phyloP scores from a whole-genome alignment of 2,797 vertebrate species.

The Darevskia mixta region DNA sequence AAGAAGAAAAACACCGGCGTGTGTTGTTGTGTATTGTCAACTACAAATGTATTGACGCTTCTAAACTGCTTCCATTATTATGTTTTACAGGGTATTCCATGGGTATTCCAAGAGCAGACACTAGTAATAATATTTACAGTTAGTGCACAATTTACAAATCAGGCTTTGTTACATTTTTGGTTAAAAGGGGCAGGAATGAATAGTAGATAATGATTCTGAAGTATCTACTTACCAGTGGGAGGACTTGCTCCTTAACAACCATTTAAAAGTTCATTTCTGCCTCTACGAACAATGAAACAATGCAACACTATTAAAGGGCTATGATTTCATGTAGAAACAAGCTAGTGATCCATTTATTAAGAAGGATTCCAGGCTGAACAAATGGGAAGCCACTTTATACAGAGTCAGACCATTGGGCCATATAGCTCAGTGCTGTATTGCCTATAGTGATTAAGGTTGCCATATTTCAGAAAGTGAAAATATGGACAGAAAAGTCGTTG shows the following conservation, averaged over 20 bases:
- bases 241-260: background rate
- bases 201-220: background rate
- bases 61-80: background rate
- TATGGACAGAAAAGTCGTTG: no score
- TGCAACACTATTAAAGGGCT: no score
- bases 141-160: background rate
- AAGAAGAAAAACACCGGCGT: background rate
- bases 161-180: background rate
- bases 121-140: background rate
- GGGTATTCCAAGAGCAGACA: background rate
- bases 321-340: background rate
- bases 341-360: background rate
- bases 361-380: no score
- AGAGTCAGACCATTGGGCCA: no score
- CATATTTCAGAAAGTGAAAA: no score
- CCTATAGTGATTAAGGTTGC: no score
- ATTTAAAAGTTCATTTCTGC: background rate
- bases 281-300: background rate
- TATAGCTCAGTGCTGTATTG: no score
- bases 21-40: background rate
- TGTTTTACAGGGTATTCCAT: background rate
- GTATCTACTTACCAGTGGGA: background rate
- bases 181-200: background rate
- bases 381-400: no score
- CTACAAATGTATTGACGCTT: background rate